phyloP scores from a whole-genome alignment of 2,888 invertebrate genomes.

The Pecten maximus region DNA sequence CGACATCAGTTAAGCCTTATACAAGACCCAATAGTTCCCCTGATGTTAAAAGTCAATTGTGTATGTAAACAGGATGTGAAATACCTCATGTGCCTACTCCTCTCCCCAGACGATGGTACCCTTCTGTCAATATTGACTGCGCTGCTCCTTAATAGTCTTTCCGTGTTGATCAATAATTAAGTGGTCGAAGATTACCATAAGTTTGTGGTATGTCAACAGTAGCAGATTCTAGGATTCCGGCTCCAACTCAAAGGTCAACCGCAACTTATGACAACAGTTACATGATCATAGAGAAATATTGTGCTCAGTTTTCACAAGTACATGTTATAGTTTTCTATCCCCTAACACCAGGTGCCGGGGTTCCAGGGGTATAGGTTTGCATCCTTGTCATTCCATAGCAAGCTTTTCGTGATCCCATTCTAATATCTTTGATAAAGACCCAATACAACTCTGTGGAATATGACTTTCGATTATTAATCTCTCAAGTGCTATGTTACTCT shows the following conservation, averaged over 20 bases:
- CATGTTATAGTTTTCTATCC: neutral
- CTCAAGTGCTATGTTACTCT: neutral
- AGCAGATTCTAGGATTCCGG: neutral
- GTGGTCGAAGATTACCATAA: conserved; percentile 22
- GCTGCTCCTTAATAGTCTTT: neutral
- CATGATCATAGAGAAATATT: neutral
- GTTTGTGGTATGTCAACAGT: neutral
- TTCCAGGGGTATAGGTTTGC: conserved; percentile 19
- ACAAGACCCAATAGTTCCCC: neutral
- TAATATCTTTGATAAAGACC: neutral
- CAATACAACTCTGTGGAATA: neutral
- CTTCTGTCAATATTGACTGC: neutral
- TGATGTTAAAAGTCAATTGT: conserved; percentile 15
- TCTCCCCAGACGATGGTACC: neutral
- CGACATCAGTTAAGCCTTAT: neutral
- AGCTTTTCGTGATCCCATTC: neutral
- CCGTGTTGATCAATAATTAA: conserved; percentile 21
- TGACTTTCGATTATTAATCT: neutral
- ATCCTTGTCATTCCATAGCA: neutral
- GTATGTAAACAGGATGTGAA: neutral
- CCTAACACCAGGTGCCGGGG: neutral
- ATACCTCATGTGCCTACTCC: neutral
- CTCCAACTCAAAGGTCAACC: neutral
- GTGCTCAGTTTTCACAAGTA: neutral
- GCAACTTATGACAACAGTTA: neutral